Conservation (phyloP, 2,888 invertebrate species). For the Lycocerus yunnanus region DNA sequence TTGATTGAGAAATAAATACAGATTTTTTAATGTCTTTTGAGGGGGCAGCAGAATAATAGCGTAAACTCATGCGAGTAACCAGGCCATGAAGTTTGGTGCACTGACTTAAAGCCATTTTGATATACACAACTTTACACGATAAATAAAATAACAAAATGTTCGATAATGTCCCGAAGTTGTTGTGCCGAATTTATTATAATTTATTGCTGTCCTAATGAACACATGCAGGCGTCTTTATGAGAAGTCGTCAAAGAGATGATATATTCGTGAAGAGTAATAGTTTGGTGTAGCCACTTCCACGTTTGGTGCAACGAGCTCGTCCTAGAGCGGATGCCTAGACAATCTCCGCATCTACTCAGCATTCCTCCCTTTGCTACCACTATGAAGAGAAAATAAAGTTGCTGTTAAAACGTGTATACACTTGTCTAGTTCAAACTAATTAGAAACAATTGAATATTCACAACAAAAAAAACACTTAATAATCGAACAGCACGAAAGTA, state of each 20-base stretch:
- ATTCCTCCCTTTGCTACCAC: slow-evolving; percentile 54
- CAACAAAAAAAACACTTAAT: neutral
- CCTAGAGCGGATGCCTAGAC: slow-evolving; percentile 88
- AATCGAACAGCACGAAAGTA: neutral
- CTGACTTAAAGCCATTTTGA: slow-evolving; percentile 49
- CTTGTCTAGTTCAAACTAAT: neutral
- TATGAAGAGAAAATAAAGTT: slow-evolving; percentile 39
- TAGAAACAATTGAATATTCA: neutral
- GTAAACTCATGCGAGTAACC: slow-evolving; percentile 31
- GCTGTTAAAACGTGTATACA: slow-evolving; percentile 18
- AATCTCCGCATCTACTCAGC: slow-evolving; percentile 74
- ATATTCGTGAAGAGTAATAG: slow-evolving; percentile 85
- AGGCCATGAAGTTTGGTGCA: slow-evolving; percentile 38
- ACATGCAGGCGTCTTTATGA: slow-evolving; percentile 63
- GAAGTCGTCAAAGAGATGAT: slow-evolving; percentile 79
- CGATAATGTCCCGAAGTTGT: slow-evolving; percentile 33
- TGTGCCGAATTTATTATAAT: slow-evolving; percentile 31
- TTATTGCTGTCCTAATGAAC: slow-evolving; percentile 13
- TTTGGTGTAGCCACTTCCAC: slow-evolving; percentile 95
- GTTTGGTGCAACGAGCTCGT: slow-evolving; percentile 88
- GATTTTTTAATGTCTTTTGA: slow-evolving; percentile 71
- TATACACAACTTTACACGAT: slow-evolving; percentile 23
- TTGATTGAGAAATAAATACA: slow-evolving; percentile 90
- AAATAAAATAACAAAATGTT: slow-evolving; percentile 13
- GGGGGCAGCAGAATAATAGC: slow-evolving; percentile 20